Evolutionary conservation across 2,888 invertebrate genomes (phyloP).

Genomic region (Arrhopalites spinosus): DNA sequence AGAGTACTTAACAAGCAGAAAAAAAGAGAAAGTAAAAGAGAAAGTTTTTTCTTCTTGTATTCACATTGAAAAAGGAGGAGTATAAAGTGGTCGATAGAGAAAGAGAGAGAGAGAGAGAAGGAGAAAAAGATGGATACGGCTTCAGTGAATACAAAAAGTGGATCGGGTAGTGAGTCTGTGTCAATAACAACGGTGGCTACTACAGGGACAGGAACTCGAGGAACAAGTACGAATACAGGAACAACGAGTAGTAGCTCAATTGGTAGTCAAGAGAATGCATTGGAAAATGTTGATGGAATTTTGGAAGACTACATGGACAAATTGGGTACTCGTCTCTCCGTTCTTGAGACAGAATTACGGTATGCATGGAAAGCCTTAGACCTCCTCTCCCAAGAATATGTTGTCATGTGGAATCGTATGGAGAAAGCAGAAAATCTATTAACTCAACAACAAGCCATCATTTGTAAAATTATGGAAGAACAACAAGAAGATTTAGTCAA

Average conservation of each 20-base stretch:
- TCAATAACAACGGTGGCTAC: conserved; percentile 22
- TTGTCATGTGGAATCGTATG: conserved; percentile 90
- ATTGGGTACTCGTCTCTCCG: conserved; percentile 76
- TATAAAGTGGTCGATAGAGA: neutral
- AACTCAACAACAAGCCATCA: conserved; percentile 87
- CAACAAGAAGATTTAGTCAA: conserved; percentile 43
- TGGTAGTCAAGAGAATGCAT: conserved; percentile 45
- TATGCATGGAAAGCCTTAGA: conserved; percentile 92
- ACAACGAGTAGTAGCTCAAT: conserved; percentile 12
- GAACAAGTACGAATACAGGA: neutral
- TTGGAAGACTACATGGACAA: conserved; percentile 91
- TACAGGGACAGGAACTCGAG: neutral
- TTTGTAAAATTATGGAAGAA: conserved; percentile 78
- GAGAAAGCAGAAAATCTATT: conserved; percentile 85
- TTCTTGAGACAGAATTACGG: conserved; percentile 86
- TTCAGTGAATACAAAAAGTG: conserved; percentile 8
- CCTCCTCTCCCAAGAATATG: conserved; percentile 86
- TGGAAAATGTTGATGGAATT: conserved; percentile 57
- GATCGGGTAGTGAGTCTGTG: conserved; percentile 9
- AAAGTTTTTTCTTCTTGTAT: no score
- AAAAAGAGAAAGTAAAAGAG: no score
- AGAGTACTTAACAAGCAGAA: no score
- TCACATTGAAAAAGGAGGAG: neutral
- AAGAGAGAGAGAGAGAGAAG: neutral
- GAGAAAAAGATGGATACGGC: conserved; percentile 3